Evolutionary conservation across 2,888 invertebrate genomes (phyloP), one percentile per base, ranked within the genome.

Genomic region (Cantharis lateralis): DNA sequence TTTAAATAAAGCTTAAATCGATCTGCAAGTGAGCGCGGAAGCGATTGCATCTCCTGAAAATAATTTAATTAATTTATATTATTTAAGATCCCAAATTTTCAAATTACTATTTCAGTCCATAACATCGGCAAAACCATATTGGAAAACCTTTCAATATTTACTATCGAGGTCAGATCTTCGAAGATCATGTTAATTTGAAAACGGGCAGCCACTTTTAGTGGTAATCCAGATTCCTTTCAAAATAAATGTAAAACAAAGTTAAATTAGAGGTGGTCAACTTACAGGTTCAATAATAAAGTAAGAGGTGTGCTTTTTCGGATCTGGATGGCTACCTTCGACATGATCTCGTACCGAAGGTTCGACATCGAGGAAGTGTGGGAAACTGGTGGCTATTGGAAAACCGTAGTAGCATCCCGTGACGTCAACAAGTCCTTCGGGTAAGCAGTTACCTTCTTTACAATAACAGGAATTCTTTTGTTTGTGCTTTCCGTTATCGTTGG

Each of bases 91-190:
- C 3, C 16, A 11, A 26, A 71, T 61, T 28, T 48, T 48, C 2
- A 9, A 20, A 95, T 94, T 91, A 96, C 96, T 86, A 95, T 95
- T 91, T 96, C 96, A 81, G 95, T 95, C 96, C 96, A 97, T 3
- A 96, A 89, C 85, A 96, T 89, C 0, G 97, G 97, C 3, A 96
- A 88, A 11, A 95, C 92, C 86, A 94, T 89, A 81, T 95, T 89
- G 71, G 93, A 90, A 85, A 96, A 95, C 74, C 88, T 90, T 1
- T 91, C 91, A 0, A 92, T 91, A 82, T 93, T 91, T 1, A 91
- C 91, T 83, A 95, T 94, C 5, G 88, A 86, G 1, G 90, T 89
- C 69, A 96, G 89, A 84, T 94, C 92, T 20, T 92, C 92, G 28
- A 96, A 88, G 0, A 93, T 95, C 93, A 96, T 93, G 87, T 96